These are phyloP conservation scores for Pteropus alecto DNA, from an alignment of 2,113 vertebrate genomes.

Conservation along the genomic window DNA sequence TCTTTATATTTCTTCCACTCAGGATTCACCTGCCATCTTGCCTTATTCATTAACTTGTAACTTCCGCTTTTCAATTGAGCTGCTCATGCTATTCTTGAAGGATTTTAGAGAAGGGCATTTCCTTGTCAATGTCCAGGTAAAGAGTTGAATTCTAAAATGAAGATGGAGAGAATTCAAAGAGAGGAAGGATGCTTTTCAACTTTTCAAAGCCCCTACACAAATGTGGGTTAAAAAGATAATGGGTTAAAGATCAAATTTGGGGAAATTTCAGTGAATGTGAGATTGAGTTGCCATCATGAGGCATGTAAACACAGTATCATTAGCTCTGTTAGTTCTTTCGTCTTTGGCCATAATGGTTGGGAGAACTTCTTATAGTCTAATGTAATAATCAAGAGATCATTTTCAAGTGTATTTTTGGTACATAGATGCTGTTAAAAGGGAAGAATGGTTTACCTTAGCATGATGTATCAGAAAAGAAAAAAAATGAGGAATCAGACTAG, in stretches of 20 bases:
- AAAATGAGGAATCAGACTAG: neutral
- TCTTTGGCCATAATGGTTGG: neutral
- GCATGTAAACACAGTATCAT: neutral
- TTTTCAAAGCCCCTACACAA: neutral
- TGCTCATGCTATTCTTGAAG: neutral
- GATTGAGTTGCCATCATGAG: neutral
- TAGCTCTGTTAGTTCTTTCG: neutral
- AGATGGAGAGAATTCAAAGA: neutral
- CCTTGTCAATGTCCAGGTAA: neutral
- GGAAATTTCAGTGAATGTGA: neutral
- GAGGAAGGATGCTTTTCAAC: neutral
- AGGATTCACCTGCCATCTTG: neutral
- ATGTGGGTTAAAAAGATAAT: neutral
- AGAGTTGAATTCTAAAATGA: neutral
- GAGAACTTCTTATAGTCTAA: neutral
- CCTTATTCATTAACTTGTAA: neutral
- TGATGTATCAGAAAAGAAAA: neutral
- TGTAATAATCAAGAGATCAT: neutral
- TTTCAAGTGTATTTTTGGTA: neutral
- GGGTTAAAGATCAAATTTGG: neutral
- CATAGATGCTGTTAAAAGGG: neutral
- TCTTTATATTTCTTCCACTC: neutral
- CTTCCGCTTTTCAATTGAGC: neutral
- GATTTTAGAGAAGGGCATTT: neutral
- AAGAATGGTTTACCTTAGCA: neutral